Conservation (phyloP, 2,797 vertebrate genomes). For the Microhierax caerulescens region DNA sequence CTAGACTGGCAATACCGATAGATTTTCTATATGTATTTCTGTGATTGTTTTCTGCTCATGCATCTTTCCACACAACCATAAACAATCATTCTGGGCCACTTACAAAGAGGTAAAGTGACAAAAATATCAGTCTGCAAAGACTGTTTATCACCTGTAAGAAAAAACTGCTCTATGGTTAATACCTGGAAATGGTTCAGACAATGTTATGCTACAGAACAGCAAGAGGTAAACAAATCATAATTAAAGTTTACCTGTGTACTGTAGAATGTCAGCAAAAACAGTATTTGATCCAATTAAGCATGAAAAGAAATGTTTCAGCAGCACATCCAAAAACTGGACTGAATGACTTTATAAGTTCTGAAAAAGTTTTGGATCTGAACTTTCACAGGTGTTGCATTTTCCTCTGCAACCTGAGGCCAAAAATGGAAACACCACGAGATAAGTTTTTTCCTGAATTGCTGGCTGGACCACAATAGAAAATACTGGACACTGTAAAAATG, state of each 20-base stretch:
- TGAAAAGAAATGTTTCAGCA: background rate
- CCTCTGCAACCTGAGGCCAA: background rate
- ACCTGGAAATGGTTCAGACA: background rate
- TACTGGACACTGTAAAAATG: background rate
- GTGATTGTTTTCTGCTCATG: background rate
- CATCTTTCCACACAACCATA: background rate
- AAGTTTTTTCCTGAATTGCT: background rate
- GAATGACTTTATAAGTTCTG: background rate
- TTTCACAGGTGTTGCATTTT: background rate
- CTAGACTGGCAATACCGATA: background rate
- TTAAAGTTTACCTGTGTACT: background rate
- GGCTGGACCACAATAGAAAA: background rate
- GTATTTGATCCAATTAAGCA: background rate
- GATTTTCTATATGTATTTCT: background rate
- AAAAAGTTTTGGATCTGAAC: background rate
- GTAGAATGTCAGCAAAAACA: background rate
- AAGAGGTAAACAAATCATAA: background rate
- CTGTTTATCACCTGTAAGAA: background rate
- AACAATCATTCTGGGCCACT: background rate
- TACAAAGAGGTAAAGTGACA: background rate
- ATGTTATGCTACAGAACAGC: background rate
- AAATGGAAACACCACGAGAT: background rate
- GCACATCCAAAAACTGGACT: background rate
- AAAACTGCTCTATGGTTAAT: background rate
- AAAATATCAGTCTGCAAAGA: background rate